Conservation (phyloP, 2,797 vertebrate species). For the Galago senegalensis region DNA sequence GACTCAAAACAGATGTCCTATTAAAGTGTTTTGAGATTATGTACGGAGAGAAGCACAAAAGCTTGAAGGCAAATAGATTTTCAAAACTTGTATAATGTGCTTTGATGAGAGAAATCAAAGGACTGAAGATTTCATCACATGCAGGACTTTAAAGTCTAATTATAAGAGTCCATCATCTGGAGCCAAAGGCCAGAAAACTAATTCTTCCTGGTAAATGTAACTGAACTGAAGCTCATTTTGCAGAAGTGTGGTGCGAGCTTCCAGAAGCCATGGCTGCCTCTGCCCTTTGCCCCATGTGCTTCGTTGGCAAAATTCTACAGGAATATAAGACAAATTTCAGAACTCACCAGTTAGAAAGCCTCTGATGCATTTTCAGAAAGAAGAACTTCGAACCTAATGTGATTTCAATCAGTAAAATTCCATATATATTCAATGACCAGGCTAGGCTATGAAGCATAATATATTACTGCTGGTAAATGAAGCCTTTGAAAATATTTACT, state of each 20-base stretch:
- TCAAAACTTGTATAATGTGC: constrained; percentile 46
- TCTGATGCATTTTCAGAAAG: constrained; percentile 48
- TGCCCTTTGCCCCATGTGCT: constrained; percentile 32
- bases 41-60: constrained; percentile 23
- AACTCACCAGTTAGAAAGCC: constrained; percentile 49
- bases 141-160: constrained; percentile 76
- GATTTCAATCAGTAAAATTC: constrained; percentile 43
- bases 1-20: constrained; percentile 57
- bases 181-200: constrained; percentile 77
- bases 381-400: constrained; percentile 16
- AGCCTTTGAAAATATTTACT: constrained; percentile 16
- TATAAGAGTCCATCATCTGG: constrained; percentile 67
- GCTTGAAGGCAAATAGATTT: constrained; percentile 57
- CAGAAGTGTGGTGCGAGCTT: not conserved
- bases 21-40: constrained; percentile 55
- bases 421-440: constrained; percentile 29
- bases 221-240: constrained; percentile 56
- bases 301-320: constrained; percentile 61
- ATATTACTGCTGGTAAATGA: not conserved
- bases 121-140: constrained; percentile 75
- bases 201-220: constrained; percentile 54
- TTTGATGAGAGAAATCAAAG: constrained; percentile 71
- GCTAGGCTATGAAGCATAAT: not conserved
- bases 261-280: not conserved
- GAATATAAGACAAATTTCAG: constrained; percentile 41